A percentile compares a stretch with the other conserved stretches of the same genome.
These are phyloP conservation scores for Catharus bicknelli DNA, from an alignment of 2,113 vertebrate species.

Conservation along the genomic window DNA sequence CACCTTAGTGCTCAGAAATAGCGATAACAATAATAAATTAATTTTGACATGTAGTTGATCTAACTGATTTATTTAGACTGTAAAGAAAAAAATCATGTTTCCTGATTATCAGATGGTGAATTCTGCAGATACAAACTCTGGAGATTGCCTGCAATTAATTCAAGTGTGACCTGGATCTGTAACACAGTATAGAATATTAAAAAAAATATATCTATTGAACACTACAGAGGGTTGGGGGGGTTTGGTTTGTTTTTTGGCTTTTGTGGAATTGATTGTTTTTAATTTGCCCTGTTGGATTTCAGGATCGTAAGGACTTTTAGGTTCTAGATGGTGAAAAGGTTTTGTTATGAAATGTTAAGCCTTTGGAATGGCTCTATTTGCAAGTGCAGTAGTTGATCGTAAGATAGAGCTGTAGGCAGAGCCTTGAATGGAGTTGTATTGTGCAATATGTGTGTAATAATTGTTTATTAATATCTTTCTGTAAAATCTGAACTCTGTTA, in stretches of 20 bases:
- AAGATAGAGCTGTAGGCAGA: not conserved
- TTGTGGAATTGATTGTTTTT: not conserved
- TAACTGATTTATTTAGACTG: not conserved
- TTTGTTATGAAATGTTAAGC: not conserved
- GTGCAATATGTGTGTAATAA: not conserved
- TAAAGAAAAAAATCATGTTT: not conserved
- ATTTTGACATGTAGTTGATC: not conserved
- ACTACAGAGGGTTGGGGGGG: accelerated
- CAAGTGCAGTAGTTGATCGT: not conserved
- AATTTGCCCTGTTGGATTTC: not conserved
- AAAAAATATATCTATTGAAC: not conserved
- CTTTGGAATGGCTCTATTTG: not conserved
- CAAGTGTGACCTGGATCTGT: not conserved
- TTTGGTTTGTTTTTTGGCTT: not conserved
- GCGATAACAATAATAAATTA: not conserved
- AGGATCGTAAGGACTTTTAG: not conserved
- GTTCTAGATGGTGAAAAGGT: not conserved
- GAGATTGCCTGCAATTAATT: not conserved
- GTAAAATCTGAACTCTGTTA: not conserved
- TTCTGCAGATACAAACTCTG: not conserved
- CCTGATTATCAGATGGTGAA: not conserved
- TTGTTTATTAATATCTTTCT: not conserved
- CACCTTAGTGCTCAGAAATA: not conserved
- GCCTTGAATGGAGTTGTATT: not conserved
- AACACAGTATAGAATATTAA: not conserved